Conservation (phyloP, 2,113 vertebrate species). For the Datnioides undecimradiatus region DNA sequence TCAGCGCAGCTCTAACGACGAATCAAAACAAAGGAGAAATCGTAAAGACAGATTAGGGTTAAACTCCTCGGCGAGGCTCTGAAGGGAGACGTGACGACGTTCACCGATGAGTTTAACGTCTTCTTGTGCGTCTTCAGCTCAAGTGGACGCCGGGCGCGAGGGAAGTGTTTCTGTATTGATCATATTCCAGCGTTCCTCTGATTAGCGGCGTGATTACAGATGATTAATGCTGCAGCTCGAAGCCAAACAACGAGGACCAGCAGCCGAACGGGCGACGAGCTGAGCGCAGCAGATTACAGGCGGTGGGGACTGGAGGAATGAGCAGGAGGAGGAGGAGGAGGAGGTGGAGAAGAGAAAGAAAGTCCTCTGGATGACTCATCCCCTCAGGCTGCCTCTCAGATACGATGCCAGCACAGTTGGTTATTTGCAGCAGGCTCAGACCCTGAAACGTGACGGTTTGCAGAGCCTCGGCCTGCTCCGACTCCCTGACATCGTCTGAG, state of each 20-base stretch:
- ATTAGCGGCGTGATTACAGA: background rate
- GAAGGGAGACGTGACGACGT: no score
- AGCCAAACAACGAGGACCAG: constrained; percentile 2
- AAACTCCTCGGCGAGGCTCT: no score
- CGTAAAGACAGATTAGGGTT: no score
- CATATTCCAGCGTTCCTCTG: background rate
- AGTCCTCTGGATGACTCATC: constrained; percentile 70
- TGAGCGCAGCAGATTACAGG: constrained; percentile 56
- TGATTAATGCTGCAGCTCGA: constrained; percentile 9
- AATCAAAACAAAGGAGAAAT: no score
- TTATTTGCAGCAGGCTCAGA: constrained; percentile 46
- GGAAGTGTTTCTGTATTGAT: background rate
- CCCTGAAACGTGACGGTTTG: constrained; percentile 23
- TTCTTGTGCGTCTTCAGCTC: background rate
- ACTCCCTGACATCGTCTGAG: background rate
- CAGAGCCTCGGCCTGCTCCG: constrained; percentile 9
- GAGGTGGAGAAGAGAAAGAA: background rate
- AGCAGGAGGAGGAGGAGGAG: constrained; percentile 22
- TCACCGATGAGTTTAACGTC: no score
- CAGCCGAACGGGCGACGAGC: constrained; percentile 1
- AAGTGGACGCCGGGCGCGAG: background rate
- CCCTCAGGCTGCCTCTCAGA: constrained; percentile 61
- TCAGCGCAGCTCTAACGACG: no score
- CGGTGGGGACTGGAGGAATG: constrained; percentile 28
- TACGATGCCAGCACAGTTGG: constrained; percentile 45